A percentile compares a stretch with the other conserved stretches of the same genome.
phyloP scores from a whole-genome alignment of 2,113 vertebrate genomes.

The Leiothrix lutea region DNA sequence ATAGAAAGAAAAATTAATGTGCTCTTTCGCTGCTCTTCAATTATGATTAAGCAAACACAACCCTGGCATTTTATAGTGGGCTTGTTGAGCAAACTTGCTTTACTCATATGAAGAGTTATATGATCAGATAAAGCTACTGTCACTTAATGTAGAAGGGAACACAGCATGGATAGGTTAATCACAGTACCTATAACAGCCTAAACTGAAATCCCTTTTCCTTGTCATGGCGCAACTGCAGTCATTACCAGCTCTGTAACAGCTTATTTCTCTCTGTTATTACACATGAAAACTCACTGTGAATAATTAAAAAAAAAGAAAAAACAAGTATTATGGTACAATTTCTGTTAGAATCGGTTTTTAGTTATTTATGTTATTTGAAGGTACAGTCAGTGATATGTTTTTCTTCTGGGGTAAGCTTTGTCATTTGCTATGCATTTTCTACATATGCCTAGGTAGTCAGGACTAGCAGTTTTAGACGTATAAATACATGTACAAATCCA shows the following conservation, averaged over 20 bases:
- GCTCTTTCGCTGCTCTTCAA: background rate
- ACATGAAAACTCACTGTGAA: fast-evolving
- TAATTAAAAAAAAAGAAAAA: background rate
- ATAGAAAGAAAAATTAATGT: background rate
- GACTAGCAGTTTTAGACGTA: background rate
- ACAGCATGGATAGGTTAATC: background rate
- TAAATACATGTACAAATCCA: background rate
- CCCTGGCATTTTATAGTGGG: background rate
- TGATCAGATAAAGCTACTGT: background rate
- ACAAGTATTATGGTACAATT: background rate
- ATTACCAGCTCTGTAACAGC: background rate
- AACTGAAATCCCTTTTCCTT: background rate
- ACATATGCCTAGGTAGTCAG: background rate
- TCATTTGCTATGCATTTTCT: background rate
- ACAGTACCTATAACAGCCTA: background rate
- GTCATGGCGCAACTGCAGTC: background rate
- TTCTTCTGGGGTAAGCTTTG: background rate
- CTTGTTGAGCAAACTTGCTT: background rate
- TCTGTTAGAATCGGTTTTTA: background rate
- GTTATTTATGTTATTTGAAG: background rate
- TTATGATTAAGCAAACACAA: background rate
- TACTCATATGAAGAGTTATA: background rate
- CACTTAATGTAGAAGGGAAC: background rate
- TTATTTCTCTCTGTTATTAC: background rate
- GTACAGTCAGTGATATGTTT: background rate